A percentile compares a stretch with the other conserved stretches of the same genome.
Conservation (phyloP, 2,888 invertebrate genomes). For the Clostera curtula region DNA sequence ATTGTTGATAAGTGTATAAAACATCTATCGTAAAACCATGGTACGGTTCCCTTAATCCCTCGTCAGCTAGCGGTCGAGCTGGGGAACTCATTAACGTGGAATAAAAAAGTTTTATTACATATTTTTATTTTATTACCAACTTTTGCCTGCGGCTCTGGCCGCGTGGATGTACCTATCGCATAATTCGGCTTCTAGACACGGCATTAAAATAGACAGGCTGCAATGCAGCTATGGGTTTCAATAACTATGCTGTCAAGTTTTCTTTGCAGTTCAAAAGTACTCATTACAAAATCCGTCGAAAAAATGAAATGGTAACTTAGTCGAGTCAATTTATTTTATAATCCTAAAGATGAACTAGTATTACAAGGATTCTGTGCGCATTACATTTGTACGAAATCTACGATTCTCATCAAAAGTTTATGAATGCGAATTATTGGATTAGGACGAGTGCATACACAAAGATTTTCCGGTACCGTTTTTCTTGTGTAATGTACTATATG, state of each 20-base stretch:
- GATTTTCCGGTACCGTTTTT: not conserved
- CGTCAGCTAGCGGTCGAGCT: slow-evolving; percentile 45
- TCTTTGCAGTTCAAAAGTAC: too few relatives aligned
- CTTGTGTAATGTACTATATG: too few relatives aligned
- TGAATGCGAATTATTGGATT: slow-evolving; percentile 26
- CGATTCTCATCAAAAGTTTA: slow-evolving; percentile 26
- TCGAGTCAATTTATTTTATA: too few relatives aligned
- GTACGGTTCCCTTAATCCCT: slow-evolving; percentile 39
- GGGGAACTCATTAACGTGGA: slow-evolving; percentile 57
- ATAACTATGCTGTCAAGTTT: too few relatives aligned
- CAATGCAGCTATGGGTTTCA: too few relatives aligned
- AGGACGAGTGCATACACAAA: slow-evolving; percentile 10
- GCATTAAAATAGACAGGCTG: too few relatives aligned
- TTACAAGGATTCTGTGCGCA: slow-evolving; percentile 14
- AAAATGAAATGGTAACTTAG: too few relatives aligned
- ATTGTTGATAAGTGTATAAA: not conserved
- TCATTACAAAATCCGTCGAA: too few relatives aligned
- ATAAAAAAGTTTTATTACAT: slow-evolving; percentile 59
- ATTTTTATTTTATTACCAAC: slow-evolving; percentile 53
- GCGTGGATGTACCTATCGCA: too few relatives aligned
- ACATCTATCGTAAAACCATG: slow-evolving; percentile 11
- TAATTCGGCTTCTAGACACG: too few relatives aligned
- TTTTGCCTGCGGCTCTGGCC: too few relatives aligned
- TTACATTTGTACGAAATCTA: slow-evolving; percentile 15
- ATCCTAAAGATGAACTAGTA: too few relatives aligned